Evolutionary conservation across 1,140 invertebrate species (phyloP), one percentile per base, ranked within the genome.

Genomic region (Colletes latitarsis): DNA sequence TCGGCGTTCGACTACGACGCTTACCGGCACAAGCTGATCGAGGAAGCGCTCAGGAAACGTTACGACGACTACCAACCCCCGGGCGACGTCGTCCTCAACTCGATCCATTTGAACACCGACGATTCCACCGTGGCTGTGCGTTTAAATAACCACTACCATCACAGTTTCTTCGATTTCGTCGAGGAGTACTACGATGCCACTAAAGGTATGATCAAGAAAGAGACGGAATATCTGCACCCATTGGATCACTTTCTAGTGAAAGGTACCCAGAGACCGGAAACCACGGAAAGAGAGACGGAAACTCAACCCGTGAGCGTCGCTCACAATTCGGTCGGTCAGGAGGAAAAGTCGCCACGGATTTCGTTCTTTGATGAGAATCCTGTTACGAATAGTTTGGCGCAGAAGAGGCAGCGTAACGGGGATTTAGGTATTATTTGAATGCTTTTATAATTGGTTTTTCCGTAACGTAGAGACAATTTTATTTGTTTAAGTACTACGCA

Each of bases 241-340:
- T n/a, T 91, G 62, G 89, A 92, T 17, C 88, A 91, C 62, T 93
- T 93, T 57, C 55, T 90, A 17, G 62, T 85, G 5, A 90, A 88
- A 46, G 68, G 81, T 6, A 8, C n/a, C 0, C 62, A 78, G 4
- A 88, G 71, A 17, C 73, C 73, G 52, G 69, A 60, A 6, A 91
- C 89, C 8, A 75, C 39, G 0, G 89, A 83, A 12, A 80, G 19
- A 46, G 68, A 74, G 19, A 86, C 84, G 58, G 77, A 80, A 64
- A 86, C 76, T 21, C 52, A 15, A 3, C 46, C 12, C 8, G 39
- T 46, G 46, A 73, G 62, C 0, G 49, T 46, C 1, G 30, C 6
- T 17, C 58, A 63, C 0, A 52, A 69, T 4, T 12, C 17, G 8
- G 15, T 3, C 41, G 41, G 30, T 3, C 70, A 67, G n/a, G 63